These are phyloP conservation scores for Lithosia quadra DNA, from an alignment of 2,888 invertebrate species.

Conservation along the genomic window DNA sequence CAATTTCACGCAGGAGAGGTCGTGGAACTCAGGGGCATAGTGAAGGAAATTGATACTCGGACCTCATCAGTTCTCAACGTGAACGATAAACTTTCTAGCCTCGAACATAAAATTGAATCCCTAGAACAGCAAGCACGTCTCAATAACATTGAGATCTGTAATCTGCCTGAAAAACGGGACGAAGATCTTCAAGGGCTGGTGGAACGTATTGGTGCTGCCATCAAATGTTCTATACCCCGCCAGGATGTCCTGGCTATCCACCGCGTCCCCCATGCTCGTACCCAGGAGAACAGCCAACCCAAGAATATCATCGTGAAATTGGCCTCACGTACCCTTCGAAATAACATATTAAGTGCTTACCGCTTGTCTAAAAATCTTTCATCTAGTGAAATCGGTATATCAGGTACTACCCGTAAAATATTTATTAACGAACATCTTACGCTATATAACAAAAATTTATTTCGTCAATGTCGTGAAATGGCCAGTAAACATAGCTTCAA, in stretches of 20 bases:
- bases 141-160: neutral
- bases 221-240: neutral
- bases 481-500: neutral
- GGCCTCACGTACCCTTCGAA: neutral
- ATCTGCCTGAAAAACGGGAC: neutral
- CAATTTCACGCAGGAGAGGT: too few relatives aligned
- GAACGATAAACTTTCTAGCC: too few relatives aligned
- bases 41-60: too few relatives aligned
- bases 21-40: too few relatives aligned
- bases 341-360: neutral
- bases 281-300: neutral
- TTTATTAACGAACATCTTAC: neutral
- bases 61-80: too few relatives aligned
- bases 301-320: constrained; percentile 7
- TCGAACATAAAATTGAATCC: neutral
- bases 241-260: neutral
- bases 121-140: neutral
- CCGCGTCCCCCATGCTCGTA: neutral
- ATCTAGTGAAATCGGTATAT: neutral
- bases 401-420: neutral
- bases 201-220: neutral
- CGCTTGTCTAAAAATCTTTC: neutral
- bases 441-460: neutral
- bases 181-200: neutral
- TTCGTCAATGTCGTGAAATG: neutral